phyloP scores from a whole-genome alignment of 2,888 invertebrate species.

The Dichetophora obliterata region DNA sequence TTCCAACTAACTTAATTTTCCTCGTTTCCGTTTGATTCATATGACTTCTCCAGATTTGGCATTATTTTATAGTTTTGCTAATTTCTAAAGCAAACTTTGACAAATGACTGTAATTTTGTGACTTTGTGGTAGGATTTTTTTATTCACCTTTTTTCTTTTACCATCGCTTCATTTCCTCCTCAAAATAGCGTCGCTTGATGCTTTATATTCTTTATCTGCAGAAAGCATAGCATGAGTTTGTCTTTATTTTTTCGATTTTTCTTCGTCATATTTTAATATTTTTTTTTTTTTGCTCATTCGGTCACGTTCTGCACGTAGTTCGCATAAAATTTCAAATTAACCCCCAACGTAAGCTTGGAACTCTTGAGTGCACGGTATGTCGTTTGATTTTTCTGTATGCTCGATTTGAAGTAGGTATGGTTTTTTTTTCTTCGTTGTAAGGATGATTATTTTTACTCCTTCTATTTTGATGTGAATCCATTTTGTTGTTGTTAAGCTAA shows the following conservation, averaged over 20 bases:
- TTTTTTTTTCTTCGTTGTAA: background rate
- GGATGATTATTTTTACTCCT: constrained; percentile 4
- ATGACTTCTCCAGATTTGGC: too few species aligned
- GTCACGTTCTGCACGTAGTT: constrained; percentile 56
- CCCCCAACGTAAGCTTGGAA: constrained; percentile 31
- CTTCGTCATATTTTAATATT: background rate
- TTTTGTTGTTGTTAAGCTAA: too few species aligned
- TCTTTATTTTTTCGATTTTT: background rate
- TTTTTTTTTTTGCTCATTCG: constrained; percentile 35
- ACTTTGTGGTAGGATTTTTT: background rate
- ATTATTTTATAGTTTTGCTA: background rate
- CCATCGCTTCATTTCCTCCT: too few species aligned
- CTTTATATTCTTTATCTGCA: background rate
- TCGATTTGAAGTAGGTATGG: background rate
- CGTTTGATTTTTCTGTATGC: constrained; percentile 23
- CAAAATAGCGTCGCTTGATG: background rate
- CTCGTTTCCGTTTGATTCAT: too few species aligned
- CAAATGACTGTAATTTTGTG: background rate
- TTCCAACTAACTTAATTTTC: too few species aligned
- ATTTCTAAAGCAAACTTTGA: constrained; percentile 8
- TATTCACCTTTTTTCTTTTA: too few species aligned
- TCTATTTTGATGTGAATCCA: background rate
- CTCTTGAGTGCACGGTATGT: background rate
- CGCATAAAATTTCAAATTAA: constrained; percentile 53
- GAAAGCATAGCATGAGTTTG: background rate